phyloP scores from a whole-genome alignment of 37 sponge, comb jelly and placozoan species.

The Bolinopsis microptera region DNA sequence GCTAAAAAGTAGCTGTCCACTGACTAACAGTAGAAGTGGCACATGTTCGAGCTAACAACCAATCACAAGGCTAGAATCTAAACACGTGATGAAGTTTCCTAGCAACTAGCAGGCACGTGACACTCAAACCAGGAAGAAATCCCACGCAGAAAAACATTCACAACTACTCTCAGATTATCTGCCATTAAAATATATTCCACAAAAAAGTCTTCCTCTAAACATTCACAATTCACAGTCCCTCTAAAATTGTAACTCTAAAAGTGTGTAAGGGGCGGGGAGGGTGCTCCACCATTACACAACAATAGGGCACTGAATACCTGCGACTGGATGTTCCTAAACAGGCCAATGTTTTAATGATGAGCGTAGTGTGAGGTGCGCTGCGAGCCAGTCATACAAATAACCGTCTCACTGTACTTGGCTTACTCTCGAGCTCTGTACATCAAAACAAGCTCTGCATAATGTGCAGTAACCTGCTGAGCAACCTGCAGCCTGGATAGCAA shows the following conservation, averaged over 20 bases:
- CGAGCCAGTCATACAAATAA: conserved; percentile 62
- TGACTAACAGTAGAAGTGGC: background rate
- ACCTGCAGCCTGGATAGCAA: too few species aligned
- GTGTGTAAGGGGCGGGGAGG: too few species aligned
- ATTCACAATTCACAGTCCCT: too few species aligned
- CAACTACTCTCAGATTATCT: background rate
- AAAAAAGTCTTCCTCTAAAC: background rate
- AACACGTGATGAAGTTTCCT: background rate
- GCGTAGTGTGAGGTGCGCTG: background rate
- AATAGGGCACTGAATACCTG: too few species aligned
- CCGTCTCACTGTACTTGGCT: background rate
- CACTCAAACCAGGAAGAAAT: background rate
- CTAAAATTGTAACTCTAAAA: too few species aligned
- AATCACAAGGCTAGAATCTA: background rate
- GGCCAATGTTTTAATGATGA: background rate
- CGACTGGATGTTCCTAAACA: too few species aligned
- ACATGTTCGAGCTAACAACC: background rate
- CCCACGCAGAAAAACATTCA: background rate
- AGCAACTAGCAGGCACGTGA: background rate
- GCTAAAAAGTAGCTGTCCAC: background rate
- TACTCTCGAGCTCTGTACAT: background rate
- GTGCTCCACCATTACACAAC: too few species aligned
- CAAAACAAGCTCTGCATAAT: background rate
- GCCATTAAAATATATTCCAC: background rate
- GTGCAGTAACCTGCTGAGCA: too few species aligned